Evolutionary conservation across 1,140 invertebrate genomes (phyloP).

Genomic region (Dryas iulia): DNA sequence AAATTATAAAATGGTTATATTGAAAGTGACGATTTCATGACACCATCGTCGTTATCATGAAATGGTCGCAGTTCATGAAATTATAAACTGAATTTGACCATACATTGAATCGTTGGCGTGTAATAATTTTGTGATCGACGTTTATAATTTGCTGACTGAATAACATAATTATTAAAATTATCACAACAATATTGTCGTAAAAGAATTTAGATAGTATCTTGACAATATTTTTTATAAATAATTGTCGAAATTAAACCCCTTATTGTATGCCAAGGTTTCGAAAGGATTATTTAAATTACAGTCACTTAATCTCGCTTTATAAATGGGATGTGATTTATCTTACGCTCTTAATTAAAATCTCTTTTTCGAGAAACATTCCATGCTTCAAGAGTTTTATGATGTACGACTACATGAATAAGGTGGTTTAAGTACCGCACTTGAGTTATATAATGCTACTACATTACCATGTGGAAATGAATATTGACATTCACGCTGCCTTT

Average conservation of each 20-base stretch:
- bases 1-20: too few relatives aligned
- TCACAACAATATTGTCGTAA: not conserved
- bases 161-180: too few relatives aligned
- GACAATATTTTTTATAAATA: constrained; percentile 2
- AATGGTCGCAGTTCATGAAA: too few relatives aligned
- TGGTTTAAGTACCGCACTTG: not conserved
- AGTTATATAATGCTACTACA: constrained; percentile 4
- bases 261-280: not conserved
- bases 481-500: not conserved
- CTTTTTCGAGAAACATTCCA: constrained; percentile 12
- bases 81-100: too few relatives aligned
- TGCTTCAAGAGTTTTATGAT: constrained; percentile 11
- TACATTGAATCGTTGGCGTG: too few relatives aligned
- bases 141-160: too few relatives aligned
- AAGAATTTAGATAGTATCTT: constrained; percentile 1
- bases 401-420: constrained; percentile 8
- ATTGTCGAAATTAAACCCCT: constrained; percentile 15
- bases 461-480: constrained; percentile 7
- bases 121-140: too few relatives aligned
- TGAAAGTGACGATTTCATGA: too few relatives aligned
- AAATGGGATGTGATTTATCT: constrained; percentile 32
- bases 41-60: too few relatives aligned
- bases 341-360: constrained; percentile 25
- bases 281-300: constrained; percentile 36
- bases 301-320: constrained; percentile 25